phyloP scores from a whole-genome alignment of 1,140 invertebrate genomes.

The Neuroterus valhalla region DNA sequence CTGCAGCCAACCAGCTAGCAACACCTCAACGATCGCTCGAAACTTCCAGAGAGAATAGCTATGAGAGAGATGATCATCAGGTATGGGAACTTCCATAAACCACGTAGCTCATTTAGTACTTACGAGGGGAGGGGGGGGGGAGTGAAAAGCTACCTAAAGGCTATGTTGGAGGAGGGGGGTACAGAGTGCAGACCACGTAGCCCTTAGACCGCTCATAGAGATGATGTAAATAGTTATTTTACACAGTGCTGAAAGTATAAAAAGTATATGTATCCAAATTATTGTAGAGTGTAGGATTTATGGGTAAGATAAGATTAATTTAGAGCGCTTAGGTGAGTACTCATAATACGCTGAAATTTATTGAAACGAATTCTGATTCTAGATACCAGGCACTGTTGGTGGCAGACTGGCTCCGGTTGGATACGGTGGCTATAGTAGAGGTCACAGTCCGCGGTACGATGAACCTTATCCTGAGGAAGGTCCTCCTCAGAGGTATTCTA shows the following conservation, averaged over 20 bases:
- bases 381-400: conserved; percentile 66
- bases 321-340: not conserved
- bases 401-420: conserved; percentile 61
- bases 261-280: too few relatives aligned
- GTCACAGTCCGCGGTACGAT: conserved; percentile 72
- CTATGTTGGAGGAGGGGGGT: too few relatives aligned
- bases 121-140: too few relatives aligned
- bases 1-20: conserved; percentile 84
- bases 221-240: too few relatives aligned
- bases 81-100: conserved; percentile 44
- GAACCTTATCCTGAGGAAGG: conserved; percentile 74
- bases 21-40: conserved; percentile 87
- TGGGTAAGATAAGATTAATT: too few relatives aligned
- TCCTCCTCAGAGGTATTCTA: conserved; percentile 72
- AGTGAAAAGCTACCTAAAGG: too few relatives aligned
- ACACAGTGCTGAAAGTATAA: too few relatives aligned
- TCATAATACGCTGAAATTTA: not conserved
- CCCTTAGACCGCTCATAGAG: too few relatives aligned
- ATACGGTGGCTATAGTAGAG: conserved; percentile 71
- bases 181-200: too few relatives aligned
- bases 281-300: too few relatives aligned
- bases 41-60: conserved; percentile 88
- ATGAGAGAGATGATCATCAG: conserved; percentile 84
- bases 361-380: conserved; percentile 34
- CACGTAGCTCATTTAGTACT: too few relatives aligned